Evolutionary conservation across 2,797 vertebrate genomes (phyloP).

Genomic region (Craterocephalus amniculus): DNA sequence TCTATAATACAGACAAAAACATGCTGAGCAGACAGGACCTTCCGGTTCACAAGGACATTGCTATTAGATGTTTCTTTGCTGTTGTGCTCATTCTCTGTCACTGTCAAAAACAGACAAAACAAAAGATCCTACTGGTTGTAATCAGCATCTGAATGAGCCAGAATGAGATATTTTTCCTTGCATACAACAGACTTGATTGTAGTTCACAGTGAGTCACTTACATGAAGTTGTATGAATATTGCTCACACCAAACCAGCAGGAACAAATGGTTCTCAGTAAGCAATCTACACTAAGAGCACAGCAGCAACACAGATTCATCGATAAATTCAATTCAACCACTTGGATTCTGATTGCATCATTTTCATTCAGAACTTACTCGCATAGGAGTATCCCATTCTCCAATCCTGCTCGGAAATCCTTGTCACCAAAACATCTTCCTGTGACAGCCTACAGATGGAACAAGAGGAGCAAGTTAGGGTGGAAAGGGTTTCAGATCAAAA

Average conservation of each 20-base stretch:
- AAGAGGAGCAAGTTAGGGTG: conserved; percentile 13
- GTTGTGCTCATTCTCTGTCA: neutral
- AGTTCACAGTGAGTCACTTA: neutral
- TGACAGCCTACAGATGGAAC: conserved; percentile 87
- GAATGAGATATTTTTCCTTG: neutral
- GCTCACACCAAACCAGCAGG: neutral
- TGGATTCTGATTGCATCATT: neutral
- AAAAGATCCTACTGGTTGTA: neutral
- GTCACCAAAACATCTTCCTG: conserved; percentile 92
- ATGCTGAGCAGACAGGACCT: neutral
- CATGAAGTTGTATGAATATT: neutral
- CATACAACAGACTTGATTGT: neutral
- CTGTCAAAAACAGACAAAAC: neutral
- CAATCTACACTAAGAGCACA: neutral
- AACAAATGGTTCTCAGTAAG: neutral
- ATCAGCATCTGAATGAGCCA: neutral
- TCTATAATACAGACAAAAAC: neutral
- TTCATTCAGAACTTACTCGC: conserved; percentile 90
- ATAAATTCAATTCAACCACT: neutral
- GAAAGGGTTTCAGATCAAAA: neutral
- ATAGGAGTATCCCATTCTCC: conserved; percentile 96
- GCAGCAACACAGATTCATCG: neutral
- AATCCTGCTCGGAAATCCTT: conserved; percentile 91
- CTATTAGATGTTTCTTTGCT: neutral
- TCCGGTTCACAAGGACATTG: neutral